phyloP scores from a whole-genome alignment of 2,113 vertebrate species.

The Macrotis lagotis region DNA sequence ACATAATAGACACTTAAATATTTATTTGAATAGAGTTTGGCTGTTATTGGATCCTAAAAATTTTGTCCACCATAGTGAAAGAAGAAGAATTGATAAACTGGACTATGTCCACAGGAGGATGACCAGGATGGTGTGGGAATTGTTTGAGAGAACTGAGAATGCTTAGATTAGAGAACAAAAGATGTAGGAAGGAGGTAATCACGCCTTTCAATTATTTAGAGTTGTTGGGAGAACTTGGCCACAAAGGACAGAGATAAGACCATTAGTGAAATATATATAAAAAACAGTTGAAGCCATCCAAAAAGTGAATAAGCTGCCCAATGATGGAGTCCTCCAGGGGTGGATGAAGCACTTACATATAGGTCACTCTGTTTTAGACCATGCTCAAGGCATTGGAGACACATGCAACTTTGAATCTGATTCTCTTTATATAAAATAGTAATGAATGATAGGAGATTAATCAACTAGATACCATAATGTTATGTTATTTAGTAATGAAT shows the following conservation, averaged over 20 bases:
- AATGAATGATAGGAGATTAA: neutral
- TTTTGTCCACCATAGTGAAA: neutral
- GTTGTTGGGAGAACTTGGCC: neutral
- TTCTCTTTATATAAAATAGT: neutral
- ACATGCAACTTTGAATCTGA: neutral
- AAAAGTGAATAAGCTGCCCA: neutral
- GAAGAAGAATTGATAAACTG: neutral
- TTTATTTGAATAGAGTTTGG: neutral
- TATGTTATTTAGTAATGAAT: neutral
- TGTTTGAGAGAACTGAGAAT: neutral
- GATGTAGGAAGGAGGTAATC: neutral
- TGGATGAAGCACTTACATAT: neutral
- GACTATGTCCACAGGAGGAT: neutral
- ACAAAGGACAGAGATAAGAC: neutral
- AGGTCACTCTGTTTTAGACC: neutral
- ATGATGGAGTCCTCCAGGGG: neutral
- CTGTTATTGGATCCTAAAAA: neutral
- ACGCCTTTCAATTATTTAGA: neutral
- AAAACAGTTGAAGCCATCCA: neutral
- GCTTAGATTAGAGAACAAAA: neutral
- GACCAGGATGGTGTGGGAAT: neutral
- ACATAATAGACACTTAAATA: neutral
- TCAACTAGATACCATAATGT: neutral
- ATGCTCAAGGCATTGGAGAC: neutral
- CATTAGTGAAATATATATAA: neutral